These are phyloP conservation scores for Lytechinus pictus DNA, from an alignment of 35 echinoderm and acorn worm species.

Conservation along the genomic window DNA sequence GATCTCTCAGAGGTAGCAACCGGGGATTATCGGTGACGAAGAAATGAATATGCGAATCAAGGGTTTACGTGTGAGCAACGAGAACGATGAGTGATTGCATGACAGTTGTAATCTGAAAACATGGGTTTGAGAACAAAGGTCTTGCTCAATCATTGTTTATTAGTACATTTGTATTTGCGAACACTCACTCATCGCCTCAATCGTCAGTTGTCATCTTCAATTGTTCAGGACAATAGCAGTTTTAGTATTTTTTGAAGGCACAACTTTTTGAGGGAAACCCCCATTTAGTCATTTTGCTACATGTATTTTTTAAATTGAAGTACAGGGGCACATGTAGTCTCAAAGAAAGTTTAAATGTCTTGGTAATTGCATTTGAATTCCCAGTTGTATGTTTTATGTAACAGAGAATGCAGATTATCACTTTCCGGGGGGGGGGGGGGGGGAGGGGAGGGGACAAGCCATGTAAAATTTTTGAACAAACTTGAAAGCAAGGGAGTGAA, in stretches of 20 bases:
- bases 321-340: too few relatives aligned
- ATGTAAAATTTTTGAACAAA: too few relatives aligned
- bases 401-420: too few relatives aligned
- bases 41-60: neutral
- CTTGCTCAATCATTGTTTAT: neutral
- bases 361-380: too few relatives aligned
- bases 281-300: neutral
- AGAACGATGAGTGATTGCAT: neutral
- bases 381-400: too few relatives aligned
- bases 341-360: too few relatives aligned
- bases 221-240: neutral
- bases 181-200: neutral
- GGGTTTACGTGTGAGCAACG: neutral
- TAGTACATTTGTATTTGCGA: neutral
- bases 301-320: too few relatives aligned
- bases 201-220: neutral
- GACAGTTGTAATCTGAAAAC: neutral
- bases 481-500: too few relatives aligned
- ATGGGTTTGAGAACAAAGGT: neutral
- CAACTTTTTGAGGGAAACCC: neutral
- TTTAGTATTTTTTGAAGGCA: neutral
- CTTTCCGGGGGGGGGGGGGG: too few relatives aligned
- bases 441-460: too few relatives aligned
- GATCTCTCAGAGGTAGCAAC: neutral
- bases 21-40: neutral